Percentiles rank a stretch among this genome's conserved stretches.
Evolutionary conservation across 2,797 vertebrate species (phyloP).

Genomic region (Allobates femoralis): DNA sequence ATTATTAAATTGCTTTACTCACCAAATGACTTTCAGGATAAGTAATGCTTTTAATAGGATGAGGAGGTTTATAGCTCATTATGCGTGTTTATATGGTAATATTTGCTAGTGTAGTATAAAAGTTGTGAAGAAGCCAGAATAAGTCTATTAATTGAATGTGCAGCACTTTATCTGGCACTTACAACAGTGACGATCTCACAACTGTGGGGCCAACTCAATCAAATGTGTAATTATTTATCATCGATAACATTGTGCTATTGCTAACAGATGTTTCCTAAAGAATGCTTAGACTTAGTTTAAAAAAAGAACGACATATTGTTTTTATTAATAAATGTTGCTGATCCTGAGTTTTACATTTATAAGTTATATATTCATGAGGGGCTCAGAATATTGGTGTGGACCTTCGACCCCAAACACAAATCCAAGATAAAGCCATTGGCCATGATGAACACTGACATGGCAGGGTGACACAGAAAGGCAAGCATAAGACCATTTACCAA

Average conservation of each 20-base stretch:
- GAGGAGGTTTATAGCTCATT: constrained; percentile 42
- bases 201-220: constrained; percentile 38
- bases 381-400: no score
- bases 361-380: no score
- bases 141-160: constrained; percentile 31
- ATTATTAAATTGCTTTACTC: constrained; percentile 44
- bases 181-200: constrained; percentile 18
- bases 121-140: constrained; percentile 25
- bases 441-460: no score
- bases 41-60: constrained; percentile 45
- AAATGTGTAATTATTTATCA: constrained; percentile 47
- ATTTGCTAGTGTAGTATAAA: constrained; percentile 49
- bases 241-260: neutral
- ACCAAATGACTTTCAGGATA: constrained; percentile 35
- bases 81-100: constrained; percentile 48
- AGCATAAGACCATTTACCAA: no score
- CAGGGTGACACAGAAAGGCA: no score
- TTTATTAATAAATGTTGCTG: neutral
- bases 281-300: neutral
- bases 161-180: constrained; percentile 20
- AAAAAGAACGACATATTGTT: neutral
- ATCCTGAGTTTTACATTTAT: neutral
- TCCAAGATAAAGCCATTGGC: no score
- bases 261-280: constrained; percentile 35
- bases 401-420: no score